Base-by-base conservation (phyloP, 2,797 vertebrate genomes). In the Argya squamiceps region DNA sequence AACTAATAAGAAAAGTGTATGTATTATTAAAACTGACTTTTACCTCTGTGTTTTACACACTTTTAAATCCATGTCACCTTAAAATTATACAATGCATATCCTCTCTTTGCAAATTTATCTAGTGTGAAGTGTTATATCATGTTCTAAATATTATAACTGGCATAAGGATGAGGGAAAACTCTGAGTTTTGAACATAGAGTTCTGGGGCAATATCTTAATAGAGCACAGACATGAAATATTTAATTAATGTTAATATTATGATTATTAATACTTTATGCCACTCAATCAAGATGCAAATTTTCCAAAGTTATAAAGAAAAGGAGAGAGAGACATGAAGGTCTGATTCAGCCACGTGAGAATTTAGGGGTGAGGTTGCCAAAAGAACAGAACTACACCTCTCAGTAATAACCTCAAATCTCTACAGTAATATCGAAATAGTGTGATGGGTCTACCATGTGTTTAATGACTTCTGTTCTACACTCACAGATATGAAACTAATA, bases 21-120 rank as follows among this genome's bases (percentile, higher is more conserved):
- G 15, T 34, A 91, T 93, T 84, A 92, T 76, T 94, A 76, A 93
- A 89, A 67, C 19, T 36, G 20, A 26, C 71, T 92, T 92, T 85
- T 34, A 22, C 50, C 7, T 6, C 4, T 58, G 6, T 49, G 21
- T 79, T 89, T 91, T 63, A 34, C 18, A 52, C 19, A 65, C 9
- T 14, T 91, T 82, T 73, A 69, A 87, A 84, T 79, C 22, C 11
- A 27, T 73, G 82, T 84, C 18, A 60, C 27, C 16, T 76, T 55
- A 73, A 68, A 93, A 75, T 75, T 78, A 69, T 63, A 69, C 6
- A 69, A 32, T n/a, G 13, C 8, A n/a, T 91, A 73, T 63, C 36
- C 3, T 84, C 10, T 62, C 20, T 47, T 75, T 63, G 21, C 12
- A 79, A 73, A 65, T 87, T 39, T 74, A n/a, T 53, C 32, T 79